A percentile compares a stretch with the other conserved stretches of the same genome.
Conservation (phyloP, 1,140 invertebrate genomes). For the Radopholus similis region DNA sequence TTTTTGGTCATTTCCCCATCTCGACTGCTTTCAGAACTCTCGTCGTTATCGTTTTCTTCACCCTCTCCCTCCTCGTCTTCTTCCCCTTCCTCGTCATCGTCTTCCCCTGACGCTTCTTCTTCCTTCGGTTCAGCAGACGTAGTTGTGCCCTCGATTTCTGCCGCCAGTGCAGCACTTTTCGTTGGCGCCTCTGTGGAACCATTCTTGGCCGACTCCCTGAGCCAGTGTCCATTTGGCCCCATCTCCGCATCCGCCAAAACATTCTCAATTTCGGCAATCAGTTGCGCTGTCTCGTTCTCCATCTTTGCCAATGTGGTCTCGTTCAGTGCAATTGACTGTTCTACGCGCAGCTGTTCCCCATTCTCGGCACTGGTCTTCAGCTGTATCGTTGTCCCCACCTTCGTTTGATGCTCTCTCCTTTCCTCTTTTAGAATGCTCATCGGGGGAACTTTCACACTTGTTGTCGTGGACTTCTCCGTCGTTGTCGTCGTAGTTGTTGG, state of each 20-base stretch:
- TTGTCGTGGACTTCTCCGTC: not conserved
- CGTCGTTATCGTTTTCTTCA: too few relatives aligned
- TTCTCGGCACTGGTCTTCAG: not conserved
- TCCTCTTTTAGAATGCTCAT: not conserved
- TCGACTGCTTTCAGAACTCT: too few relatives aligned
- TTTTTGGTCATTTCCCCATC: not conserved
- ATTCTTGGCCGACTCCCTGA: not conserved
- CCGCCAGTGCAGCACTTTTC: not conserved
- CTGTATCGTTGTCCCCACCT: not conserved
- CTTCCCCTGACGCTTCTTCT: constrained; percentile 9
- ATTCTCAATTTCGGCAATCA: constrained; percentile 31
- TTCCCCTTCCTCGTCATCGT: constrained; percentile 17
- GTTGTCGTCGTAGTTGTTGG: constrained; percentile 7
- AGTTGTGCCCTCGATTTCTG: not conserved
- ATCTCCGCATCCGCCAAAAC: constrained; percentile 20
- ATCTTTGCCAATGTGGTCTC: not conserved
- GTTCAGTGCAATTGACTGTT: not conserved
- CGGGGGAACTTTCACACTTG: not conserved
- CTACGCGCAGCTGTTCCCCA: not conserved
- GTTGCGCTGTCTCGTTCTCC: constrained; percentile 21
- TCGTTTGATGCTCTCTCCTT: not conserved
- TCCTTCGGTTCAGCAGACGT: constrained; percentile 5
- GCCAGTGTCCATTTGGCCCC: constrained; percentile 12
- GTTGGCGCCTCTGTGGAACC: constrained; percentile 3
- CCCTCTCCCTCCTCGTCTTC: constrained; percentile 6